These are phyloP conservation scores for Chloromyia formosa DNA, from an alignment of 2,888 invertebrate genomes.

Conservation along the genomic window DNA sequence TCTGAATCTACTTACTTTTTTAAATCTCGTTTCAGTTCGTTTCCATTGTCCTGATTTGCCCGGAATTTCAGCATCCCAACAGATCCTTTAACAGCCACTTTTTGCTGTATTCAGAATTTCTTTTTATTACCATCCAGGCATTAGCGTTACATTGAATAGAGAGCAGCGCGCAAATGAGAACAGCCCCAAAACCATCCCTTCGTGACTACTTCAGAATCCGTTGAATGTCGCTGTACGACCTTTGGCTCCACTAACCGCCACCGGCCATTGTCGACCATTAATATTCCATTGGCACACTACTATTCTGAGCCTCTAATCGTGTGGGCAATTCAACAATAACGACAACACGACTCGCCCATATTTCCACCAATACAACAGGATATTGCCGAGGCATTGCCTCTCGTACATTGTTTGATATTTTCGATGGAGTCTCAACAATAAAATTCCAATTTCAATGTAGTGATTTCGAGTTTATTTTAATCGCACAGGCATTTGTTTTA, in stretches of 20 bases:
- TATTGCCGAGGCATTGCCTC: conserved; percentile 2
- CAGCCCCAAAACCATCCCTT: background rate
- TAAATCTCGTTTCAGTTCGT: conserved; percentile 9
- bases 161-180: background rate
- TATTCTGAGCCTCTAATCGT: conserved; percentile 41
- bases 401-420: conserved; percentile 28
- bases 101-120: conserved; percentile 17
- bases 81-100: conserved; percentile 23
- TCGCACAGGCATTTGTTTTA: conserved; percentile 31
- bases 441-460: conserved; percentile 41
- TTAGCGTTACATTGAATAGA: conserved; percentile 22
- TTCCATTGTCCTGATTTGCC: conserved; percentile 36
- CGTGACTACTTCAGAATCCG: background rate
- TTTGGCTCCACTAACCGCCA: background rate
- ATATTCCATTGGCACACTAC: conserved; percentile 40
- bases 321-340: conserved; percentile 38
- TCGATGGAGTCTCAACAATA: conserved; percentile 41
- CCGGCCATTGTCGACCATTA: conserved; percentile 23
- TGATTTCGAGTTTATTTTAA: conserved; percentile 40
- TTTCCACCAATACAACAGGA: conserved; percentile 16
- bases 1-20: background rate
- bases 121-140: conserved; percentile 37
- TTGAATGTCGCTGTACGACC: background rate
- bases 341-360: conserved; percentile 38
- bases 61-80: conserved; percentile 5